phyloP scores from a whole-genome alignment of 2,888 invertebrate genomes.

The Coronaproctus castanopsis region DNA sequence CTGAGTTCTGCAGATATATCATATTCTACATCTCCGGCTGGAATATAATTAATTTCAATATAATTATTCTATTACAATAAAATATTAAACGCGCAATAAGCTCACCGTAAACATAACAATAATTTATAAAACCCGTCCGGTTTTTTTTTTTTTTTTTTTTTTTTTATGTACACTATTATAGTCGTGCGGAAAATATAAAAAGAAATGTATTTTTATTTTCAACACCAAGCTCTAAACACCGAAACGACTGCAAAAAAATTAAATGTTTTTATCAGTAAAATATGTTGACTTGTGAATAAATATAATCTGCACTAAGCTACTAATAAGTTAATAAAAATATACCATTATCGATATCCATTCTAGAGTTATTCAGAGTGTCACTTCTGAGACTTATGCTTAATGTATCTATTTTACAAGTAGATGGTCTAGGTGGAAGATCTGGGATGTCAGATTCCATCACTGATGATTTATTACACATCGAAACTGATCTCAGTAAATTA shows the following conservation, averaged over 20 bases:
- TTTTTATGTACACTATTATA: too few species aligned
- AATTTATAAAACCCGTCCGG: too few species aligned
- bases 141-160: too few species aligned
- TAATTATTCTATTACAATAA: too few species aligned
- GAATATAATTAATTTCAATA: too few species aligned
- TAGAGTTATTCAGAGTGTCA: slow-evolving; percentile 7
- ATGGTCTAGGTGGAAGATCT: slow-evolving; percentile 10
- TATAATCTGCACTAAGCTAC: too few species aligned
- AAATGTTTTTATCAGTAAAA: too few species aligned
- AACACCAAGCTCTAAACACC: too few species aligned
- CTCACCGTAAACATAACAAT: background rate
- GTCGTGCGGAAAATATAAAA: too few species aligned
- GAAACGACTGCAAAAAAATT: too few species aligned
- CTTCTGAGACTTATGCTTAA: slow-evolving; percentile 1
- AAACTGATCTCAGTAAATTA: slow-evolving; percentile 5
- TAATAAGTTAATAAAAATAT: background rate
- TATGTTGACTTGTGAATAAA: too few species aligned
- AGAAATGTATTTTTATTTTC: too few species aligned
- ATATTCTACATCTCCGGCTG: slow-evolving; percentile 27
- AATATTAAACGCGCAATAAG: background rate
- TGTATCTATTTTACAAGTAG: slow-evolving; percentile 4
- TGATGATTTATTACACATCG: slow-evolving; percentile 4
- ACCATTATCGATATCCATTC: slow-evolving; percentile 13
- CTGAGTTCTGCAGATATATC: slow-evolving; percentile 48
- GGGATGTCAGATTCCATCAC: slow-evolving; percentile 10